A percentile compares a stretch with the other conserved stretches of the same genome.
phyloP scores from a whole-genome alignment of 2,113 vertebrate genomes.

The Rafetus swinhoei region DNA sequence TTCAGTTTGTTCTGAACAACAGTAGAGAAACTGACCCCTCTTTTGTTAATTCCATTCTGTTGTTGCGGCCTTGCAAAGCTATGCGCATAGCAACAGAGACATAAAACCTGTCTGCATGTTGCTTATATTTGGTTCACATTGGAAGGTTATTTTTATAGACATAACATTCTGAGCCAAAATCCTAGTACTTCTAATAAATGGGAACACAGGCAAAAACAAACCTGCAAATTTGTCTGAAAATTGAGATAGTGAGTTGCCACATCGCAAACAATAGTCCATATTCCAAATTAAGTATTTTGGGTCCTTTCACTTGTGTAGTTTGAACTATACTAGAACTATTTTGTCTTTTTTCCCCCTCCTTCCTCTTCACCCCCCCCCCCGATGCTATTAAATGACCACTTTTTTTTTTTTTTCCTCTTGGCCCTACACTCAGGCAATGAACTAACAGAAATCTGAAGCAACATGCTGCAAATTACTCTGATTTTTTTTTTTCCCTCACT shows the following conservation, averaged over 20 bases:
- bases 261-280: not conserved
- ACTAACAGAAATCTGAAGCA: not conserved
- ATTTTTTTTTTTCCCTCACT: not conserved
- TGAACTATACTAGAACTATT: not conserved
- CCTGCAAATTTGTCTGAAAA: not conserved
- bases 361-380: not conserved
- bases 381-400: not conserved
- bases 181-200: not conserved
- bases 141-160: not conserved
- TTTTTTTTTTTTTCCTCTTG: not conserved
- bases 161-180: not conserved
- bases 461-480: not conserved
- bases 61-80: not conserved
- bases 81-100: not conserved
- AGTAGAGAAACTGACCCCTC: too few species aligned
- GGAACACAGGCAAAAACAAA: not conserved
- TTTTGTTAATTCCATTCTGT: not conserved
- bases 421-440: not conserved
- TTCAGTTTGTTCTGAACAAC: too few species aligned
- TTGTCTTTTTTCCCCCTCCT: not conserved
- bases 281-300: not conserved
- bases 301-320: not conserved
- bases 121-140: not conserved
- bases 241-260: not conserved
- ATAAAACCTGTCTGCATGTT: not conserved